phyloP scores from a whole-genome alignment of 2,888 invertebrate genomes.

The Dexiosoma caninum region DNA sequence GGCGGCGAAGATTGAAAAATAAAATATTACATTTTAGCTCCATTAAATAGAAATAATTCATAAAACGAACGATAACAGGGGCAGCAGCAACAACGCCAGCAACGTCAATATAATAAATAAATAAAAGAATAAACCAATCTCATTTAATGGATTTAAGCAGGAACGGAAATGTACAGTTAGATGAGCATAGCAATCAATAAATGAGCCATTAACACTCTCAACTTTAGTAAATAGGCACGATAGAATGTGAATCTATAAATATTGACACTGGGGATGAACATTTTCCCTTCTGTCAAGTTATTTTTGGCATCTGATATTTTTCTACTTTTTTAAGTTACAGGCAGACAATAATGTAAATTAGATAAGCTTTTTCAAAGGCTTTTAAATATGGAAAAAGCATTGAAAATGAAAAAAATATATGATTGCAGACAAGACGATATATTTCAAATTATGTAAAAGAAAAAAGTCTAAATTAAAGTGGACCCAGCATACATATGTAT shows the following conservation, averaged over 20 bases:
- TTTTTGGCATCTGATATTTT: background rate
- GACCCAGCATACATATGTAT: no score
- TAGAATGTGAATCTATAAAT: slow-evolving; percentile 45
- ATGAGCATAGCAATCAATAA: background rate
- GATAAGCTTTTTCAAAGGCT: background rate
- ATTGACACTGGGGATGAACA: slow-evolving; percentile 34
- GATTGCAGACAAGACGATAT: background rate
- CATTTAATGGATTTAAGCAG: slow-evolving; percentile 18
- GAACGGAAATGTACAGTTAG: background rate
- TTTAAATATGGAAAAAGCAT: background rate
- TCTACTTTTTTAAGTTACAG: background rate
- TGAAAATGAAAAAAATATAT: background rate
- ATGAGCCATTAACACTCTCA: slow-evolving; percentile 32
- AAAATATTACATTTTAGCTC: slow-evolving; percentile 65
- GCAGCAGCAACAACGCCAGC: background rate
- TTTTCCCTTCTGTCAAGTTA: background rate
- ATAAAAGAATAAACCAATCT: slow-evolving; percentile 3
- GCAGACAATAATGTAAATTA: slow-evolving; percentile 3
- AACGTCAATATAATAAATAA: slow-evolving; percentile 27
- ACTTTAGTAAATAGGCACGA: background rate
- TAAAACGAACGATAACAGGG: slow-evolving; percentile 59
- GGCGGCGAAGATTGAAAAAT: slow-evolving; percentile 35
- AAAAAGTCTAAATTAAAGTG: no score
- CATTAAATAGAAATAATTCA: slow-evolving; percentile 76
- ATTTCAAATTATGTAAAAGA: background rate